phyloP scores from a whole-genome alignment of 2,888 invertebrate species.

The Prosopocoilus inquinatus region DNA sequence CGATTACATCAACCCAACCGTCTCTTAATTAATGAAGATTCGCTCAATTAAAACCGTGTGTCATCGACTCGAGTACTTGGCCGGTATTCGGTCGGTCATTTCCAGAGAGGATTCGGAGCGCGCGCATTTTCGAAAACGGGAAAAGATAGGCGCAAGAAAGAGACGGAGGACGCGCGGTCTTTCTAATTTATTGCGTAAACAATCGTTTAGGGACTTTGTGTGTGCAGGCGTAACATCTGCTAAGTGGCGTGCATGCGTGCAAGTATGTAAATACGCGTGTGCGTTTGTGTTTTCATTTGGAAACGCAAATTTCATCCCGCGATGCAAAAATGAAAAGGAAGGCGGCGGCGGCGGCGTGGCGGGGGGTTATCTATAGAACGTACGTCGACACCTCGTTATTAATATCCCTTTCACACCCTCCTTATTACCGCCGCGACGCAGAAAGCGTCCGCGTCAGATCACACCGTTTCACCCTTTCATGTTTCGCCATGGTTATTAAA shows the following conservation, averaged over 20 bases:
- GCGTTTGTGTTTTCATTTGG: no score
- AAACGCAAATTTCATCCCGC: no score
- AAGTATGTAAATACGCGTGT: no score
- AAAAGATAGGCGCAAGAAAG: neutral
- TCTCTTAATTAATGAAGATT: constrained; percentile 6
- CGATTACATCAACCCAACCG: neutral
- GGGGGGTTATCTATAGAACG: no score
- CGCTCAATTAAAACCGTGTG: constrained; percentile 11
- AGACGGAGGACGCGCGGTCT: no score
- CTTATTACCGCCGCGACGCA: no score
- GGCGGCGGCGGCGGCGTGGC: no score
- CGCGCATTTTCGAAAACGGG: neutral
- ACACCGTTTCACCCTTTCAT: no score
- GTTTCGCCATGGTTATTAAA: no score
- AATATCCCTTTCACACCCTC: constrained; percentile 20
- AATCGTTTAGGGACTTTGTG: neutral
- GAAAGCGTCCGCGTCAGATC: no score
- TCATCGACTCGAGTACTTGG: constrained; percentile 5
- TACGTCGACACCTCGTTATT: constrained; percentile 17
- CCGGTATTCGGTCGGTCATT: neutral
- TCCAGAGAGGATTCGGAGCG: neutral
- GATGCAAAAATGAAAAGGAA: no score
- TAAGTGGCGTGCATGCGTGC: neutral
- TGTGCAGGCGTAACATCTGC: neutral
- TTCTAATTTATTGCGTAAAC: neutral